A percentile compares a stretch with the other conserved stretches of the same genome.
phyloP scores from a whole-genome alignment of 2,113 vertebrate genomes.

The Sebastes schlegelii region DNA sequence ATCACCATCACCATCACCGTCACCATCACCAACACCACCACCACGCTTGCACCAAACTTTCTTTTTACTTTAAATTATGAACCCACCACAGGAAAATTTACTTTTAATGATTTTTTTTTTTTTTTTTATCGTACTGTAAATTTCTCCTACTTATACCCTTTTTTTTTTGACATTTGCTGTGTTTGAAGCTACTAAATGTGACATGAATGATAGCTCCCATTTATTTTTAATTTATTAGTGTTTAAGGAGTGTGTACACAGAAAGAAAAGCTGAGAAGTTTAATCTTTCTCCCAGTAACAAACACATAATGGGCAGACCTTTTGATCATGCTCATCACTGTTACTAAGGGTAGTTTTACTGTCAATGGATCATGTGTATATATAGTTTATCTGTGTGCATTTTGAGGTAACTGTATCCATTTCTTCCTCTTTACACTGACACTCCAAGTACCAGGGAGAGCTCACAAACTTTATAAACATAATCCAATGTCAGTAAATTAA shows the following conservation, averaged over 20 bases:
- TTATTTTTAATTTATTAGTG: slow-evolving; percentile 79
- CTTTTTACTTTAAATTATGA: slow-evolving; percentile 67
- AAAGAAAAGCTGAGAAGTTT: slow-evolving; percentile 24
- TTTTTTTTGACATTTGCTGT: slow-evolving; percentile 49
- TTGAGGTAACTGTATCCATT: neutral
- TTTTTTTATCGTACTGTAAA: slow-evolving; percentile 52
- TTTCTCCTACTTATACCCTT: slow-evolving; percentile 10
- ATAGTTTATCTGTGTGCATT: slow-evolving; percentile 5
- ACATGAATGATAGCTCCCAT: slow-evolving; percentile 46
- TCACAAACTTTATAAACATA: slow-evolving; percentile 17
- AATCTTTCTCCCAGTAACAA: neutral
- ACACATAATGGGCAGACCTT: neutral
- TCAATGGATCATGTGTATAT: slow-evolving; percentile 16
- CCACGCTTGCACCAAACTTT: slow-evolving; percentile 50
- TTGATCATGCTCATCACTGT: slow-evolving; percentile 21
- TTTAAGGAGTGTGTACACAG: slow-evolving; percentile 39
- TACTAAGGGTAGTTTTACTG: slow-evolving; percentile 19
- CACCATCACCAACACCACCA: neutral
- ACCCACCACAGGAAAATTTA: slow-evolving; percentile 38
- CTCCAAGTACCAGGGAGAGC: slow-evolving; percentile 16
- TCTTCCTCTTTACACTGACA: slow-evolving; percentile 25
- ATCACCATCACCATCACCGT: too few species aligned
- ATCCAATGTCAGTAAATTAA: slow-evolving; percentile 3
- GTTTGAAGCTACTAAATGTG: slow-evolving; percentile 72
- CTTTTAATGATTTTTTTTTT: slow-evolving; percentile 30